Evolutionary conservation across 1,140 invertebrate genomes (phyloP).

Genomic region (Aphaenogaster floridana): DNA sequence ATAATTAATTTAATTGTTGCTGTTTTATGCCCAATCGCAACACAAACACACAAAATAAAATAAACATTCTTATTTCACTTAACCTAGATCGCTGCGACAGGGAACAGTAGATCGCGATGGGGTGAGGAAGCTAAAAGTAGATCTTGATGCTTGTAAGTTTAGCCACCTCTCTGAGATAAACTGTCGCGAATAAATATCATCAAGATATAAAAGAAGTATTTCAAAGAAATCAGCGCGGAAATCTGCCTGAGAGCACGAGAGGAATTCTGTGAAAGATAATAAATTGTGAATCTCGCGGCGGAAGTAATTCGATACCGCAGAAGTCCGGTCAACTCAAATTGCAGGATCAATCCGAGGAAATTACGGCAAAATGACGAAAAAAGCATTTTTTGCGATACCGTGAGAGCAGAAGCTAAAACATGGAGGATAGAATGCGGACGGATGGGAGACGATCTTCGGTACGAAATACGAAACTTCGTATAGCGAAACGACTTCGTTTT

Average conservation of each 20-base stretch:
- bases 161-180: not conserved
- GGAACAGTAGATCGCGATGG: too few species aligned
- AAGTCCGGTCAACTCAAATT: constrained; percentile 35
- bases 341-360: constrained; percentile 26
- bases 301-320: constrained; percentile 12
- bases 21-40: too few species aligned
- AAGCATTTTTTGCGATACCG: not conserved
- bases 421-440: not conserved
- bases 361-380: constrained; percentile 13
- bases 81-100: too few species aligned
- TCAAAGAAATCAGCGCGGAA: not conserved
- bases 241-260: not conserved
- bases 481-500: constrained; percentile 45
- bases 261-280: constrained; percentile 8
- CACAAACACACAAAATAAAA: too few species aligned
- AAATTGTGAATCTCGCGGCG: constrained; percentile 2
- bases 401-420: not conserved
- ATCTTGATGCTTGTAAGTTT: too few species aligned
- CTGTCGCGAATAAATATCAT: not conserved
- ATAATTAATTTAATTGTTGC: too few species aligned
- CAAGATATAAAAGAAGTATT: not conserved
- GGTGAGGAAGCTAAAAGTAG: too few species aligned
- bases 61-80: too few species aligned
- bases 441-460: not conserved
- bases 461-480: constrained; percentile 25